Evolutionary conservation across 2,113 vertebrate species (phyloP).

Genomic region (Erythrocercus mccallii): DNA sequence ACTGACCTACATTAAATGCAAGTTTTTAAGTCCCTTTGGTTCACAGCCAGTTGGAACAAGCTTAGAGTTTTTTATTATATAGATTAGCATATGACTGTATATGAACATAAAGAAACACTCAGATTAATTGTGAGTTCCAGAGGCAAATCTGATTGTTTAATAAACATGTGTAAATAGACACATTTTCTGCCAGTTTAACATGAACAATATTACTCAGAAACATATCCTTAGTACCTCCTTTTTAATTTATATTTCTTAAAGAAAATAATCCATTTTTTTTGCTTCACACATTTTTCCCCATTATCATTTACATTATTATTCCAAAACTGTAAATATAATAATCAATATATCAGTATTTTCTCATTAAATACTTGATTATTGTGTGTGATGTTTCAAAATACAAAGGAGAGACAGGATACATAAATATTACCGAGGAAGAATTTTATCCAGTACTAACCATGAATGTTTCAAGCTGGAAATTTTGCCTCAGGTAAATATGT

Average conservation of each 20-base stretch:
- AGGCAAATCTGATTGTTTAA: background rate
- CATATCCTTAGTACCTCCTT: background rate
- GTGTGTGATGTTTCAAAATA: background rate
- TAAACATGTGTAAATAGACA: background rate
- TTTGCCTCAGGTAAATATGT: background rate
- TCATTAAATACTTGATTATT: background rate
- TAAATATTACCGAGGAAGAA: background rate
- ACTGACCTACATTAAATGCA: background rate
- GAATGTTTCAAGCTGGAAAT: background rate
- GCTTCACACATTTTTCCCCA: background rate
- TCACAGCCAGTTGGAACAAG: background rate
- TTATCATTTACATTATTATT: background rate
- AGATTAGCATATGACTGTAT: background rate
- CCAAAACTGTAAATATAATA: background rate
- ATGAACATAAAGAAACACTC: background rate
- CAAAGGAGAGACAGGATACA: background rate
- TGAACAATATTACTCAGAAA: background rate
- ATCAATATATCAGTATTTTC: background rate
- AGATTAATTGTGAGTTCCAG: background rate
- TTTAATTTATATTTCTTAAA: background rate
- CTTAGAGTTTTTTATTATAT: background rate
- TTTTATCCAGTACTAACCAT: background rate
- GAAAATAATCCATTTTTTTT: background rate
- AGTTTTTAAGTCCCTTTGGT: background rate
- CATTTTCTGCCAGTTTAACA: background rate